A percentile compares a stretch with the other conserved stretches of the same genome.
phyloP scores from a whole-genome alignment of 2,113 vertebrate species.

The Myiozetetes cayanensis region DNA sequence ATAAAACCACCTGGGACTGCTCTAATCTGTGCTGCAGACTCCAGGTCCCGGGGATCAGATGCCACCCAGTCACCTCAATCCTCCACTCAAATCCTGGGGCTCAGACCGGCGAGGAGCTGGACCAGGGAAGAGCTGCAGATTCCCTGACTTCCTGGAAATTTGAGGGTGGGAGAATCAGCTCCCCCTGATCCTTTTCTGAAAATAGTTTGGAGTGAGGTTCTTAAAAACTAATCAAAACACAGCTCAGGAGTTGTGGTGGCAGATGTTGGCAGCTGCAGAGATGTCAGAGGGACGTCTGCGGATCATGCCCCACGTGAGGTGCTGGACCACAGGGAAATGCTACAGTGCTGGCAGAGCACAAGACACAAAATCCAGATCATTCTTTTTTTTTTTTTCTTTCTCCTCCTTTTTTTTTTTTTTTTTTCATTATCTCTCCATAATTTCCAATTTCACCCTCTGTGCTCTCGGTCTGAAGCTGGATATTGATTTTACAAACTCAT shows the following conservation, averaged over 20 bases:
- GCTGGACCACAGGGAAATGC: background rate
- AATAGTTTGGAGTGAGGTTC: slow-evolving; percentile 17
- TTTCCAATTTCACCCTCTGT: background rate
- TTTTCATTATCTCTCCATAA: background rate
- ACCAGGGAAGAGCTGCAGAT: background rate
- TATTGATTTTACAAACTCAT: background rate
- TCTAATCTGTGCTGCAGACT: background rate
- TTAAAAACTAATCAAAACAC: slow-evolving; percentile 21
- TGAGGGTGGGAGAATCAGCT: background rate
- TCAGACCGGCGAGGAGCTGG: background rate
- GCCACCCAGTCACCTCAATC: background rate
- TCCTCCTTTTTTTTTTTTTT: background rate
- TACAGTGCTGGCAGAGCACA: background rate
- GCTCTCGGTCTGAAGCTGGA: background rate
- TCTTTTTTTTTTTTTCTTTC: background rate
- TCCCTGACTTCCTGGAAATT: rapidly evolving
- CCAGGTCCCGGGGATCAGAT: background rate
- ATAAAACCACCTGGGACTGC: background rate
- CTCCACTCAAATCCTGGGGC: background rate
- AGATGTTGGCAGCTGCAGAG: slow-evolving; percentile 21
- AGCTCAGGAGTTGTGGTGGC: slow-evolving; percentile 4
- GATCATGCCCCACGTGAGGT: background rate
- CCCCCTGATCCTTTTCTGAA: background rate
- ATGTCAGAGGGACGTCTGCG: background rate
- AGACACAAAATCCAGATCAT: background rate